Base-by-base conservation (phyloP, 2,888 invertebrate species). In the Diaphora mendica region DNA sequence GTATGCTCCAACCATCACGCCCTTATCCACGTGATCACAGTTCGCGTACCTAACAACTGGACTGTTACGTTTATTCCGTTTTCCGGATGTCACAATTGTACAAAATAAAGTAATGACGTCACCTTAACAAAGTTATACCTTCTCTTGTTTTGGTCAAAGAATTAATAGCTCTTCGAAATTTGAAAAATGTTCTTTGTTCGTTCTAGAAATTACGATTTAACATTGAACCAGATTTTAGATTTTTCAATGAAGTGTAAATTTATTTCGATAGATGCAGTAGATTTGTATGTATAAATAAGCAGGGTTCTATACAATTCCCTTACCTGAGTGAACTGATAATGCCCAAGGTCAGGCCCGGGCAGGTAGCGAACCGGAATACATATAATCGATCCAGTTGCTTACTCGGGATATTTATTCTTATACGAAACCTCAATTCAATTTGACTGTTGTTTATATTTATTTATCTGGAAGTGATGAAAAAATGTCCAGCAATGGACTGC, bases 291-390 rank as follows among this genome's bases (percentile, higher is more conserved):
- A 78, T 82, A 86, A 85, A 83, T 82, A 86, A 85, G 83, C 86
- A 88, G 86, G 88, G 81, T 83, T 83, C 79, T 82, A 85, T 85
- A 90, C 89, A 88, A 90, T 89, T 86, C 89, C 85, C 88, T 90
- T 94, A 94, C 94, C 94, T 94, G 94, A 84, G 86, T 82, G 86
- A 82, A 85, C 83, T 90, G 91, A 91, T 93, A 91, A 92, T 89
- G 84, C 85, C 82, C 85, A 85, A 87, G 86, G 90, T 89, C 86
- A 89, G 88, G 86, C 72, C 87, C 83, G 86, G 86, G 91, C 94
- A 93, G 94, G 94, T 92, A 94, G 92, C 87, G 87, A 89, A 87
- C 88, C 88, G 89, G 89, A 90, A 91, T 91, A n/a, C n/a, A n/a
- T n/a, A 90, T 90, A 91, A 91, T 92, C 89, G 90, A 90, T 88